These are phyloP conservation scores for Pseudomyrmex concolor DNA, from an alignment of 1,140 invertebrate species.

Conservation along the genomic window DNA sequence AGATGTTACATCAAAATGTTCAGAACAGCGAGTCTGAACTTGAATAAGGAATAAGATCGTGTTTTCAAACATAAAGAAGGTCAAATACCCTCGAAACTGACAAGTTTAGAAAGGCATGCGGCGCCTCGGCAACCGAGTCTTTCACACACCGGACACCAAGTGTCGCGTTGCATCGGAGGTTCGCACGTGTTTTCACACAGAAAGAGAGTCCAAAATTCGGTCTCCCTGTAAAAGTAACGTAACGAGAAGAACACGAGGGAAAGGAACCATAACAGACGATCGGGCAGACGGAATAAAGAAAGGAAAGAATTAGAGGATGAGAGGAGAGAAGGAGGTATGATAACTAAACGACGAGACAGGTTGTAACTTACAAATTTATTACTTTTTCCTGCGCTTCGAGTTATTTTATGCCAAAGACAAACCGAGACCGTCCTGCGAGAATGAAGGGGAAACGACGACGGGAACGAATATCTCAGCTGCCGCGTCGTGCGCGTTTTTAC, in stretches of 20 bases:
- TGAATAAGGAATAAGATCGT: not conserved
- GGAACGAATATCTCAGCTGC: constrained; percentile 82
- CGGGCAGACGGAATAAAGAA: constrained; percentile 57
- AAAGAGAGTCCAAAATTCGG: constrained; percentile 12
- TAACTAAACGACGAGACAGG: constrained; percentile 59
- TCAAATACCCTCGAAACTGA: not conserved
- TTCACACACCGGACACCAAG: not conserved
- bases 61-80: not conserved
- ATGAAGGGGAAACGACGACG: constrained; percentile 61
- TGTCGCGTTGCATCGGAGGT: constrained; percentile 47
- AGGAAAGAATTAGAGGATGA: constrained; percentile 15
- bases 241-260: not conserved
- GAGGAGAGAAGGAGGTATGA: constrained; percentile 7
- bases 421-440: constrained; percentile 57
- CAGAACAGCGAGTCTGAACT: not conserved
- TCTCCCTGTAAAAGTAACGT: not conserved
- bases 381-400: constrained; percentile 73
- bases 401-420: constrained; percentile 81
- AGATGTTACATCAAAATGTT: not conserved
- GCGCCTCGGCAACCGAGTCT: not conserved
- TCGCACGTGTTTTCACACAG: constrained; percentile 59
- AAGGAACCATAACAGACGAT: constrained; percentile 18
- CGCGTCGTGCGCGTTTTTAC: constrained; percentile 80
- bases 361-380: constrained; percentile 81
- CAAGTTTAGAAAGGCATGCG: not conserved